Evolutionary conservation across 2,113 vertebrate genomes (phyloP).

Genomic region (Mobula birostris): DNA sequence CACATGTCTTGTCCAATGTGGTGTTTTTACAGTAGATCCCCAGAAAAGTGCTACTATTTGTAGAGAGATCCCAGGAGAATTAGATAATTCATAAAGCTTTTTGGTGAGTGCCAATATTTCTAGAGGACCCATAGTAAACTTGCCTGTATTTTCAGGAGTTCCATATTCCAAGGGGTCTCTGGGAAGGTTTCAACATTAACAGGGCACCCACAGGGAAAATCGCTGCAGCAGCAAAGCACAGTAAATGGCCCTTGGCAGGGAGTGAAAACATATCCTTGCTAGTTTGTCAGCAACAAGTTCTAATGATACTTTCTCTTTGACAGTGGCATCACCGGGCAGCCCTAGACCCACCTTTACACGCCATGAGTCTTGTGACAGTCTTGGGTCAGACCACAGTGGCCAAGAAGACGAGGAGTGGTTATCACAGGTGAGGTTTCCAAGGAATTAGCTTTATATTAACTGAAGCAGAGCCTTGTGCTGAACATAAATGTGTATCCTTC

Average conservation of each 20-base stretch:
- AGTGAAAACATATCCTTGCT: not conserved
- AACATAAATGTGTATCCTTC: not conserved
- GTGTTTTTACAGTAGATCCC: not conserved
- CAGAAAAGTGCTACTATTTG: not conserved
- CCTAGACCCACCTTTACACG: constrained; percentile 76
- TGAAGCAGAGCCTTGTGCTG: not conserved
- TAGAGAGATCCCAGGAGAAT: too few species aligned
- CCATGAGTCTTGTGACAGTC: constrained; percentile 87
- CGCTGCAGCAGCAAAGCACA: not conserved
- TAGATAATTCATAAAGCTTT: too few species aligned
- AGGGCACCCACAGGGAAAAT: not conserved
- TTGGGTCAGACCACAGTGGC: constrained; percentile 84
- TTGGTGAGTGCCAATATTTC: not conserved
- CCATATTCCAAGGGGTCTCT: not conserved
- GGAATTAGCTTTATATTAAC: not conserved
- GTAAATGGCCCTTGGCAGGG: not conserved
- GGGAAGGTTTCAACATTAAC: not conserved
- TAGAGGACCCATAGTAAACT: too few species aligned
- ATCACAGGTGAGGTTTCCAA: constrained; percentile 73
- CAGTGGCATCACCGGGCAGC: constrained; percentile 80
- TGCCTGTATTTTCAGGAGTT: too few species aligned
- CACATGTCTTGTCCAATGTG: not conserved
- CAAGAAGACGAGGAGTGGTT: constrained; percentile 97
- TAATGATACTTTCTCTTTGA: constrained; percentile 10
- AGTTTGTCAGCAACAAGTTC: not conserved